phyloP scores from a whole-genome alignment of 2,888 invertebrate species.

The Ferrisia virgata region DNA sequence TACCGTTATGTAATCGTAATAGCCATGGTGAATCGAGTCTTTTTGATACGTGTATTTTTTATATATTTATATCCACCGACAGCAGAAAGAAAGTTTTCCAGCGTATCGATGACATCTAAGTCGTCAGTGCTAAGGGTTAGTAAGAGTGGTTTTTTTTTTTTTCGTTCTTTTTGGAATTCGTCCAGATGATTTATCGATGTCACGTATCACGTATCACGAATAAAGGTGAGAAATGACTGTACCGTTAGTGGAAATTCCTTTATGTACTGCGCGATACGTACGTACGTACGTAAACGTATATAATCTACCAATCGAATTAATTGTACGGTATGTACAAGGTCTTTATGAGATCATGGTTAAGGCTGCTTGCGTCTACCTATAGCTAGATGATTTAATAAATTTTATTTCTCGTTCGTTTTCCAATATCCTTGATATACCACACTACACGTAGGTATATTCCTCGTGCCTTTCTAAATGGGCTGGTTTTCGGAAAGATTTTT shows the following conservation, averaged over 20 bases:
- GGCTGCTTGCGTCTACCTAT: background rate
- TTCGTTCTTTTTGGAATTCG: background rate
- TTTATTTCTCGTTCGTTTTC: background rate
- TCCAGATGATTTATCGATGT: conserved; percentile 24
- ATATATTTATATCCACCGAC: background rate
- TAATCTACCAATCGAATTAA: background rate
- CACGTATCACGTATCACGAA: background rate
- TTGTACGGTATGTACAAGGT: background rate
- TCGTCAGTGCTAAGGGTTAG: background rate
- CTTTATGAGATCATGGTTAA: conserved; percentile 19
- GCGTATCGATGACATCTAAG: conserved; percentile 5
- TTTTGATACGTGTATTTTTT: background rate
- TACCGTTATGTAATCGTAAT: conserved; percentile 32
- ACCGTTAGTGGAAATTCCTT: conserved; percentile 12
- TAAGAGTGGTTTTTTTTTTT: background rate
- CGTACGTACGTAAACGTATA: background rate
- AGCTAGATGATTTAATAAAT: conserved; percentile 3
- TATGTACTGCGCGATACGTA: background rate
- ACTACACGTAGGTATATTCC: background rate
- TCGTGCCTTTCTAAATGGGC: conserved; percentile 23
- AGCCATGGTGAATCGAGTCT: background rate
- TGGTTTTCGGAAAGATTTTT: background rate
- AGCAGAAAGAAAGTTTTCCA: background rate
- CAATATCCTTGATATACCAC: background rate
- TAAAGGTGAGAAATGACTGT: background rate